Evolutionary conservation across 2,888 invertebrate species (phyloP), one percentile per base, ranked within the genome.

Genomic region (Oscheius myriophilus): DNA sequence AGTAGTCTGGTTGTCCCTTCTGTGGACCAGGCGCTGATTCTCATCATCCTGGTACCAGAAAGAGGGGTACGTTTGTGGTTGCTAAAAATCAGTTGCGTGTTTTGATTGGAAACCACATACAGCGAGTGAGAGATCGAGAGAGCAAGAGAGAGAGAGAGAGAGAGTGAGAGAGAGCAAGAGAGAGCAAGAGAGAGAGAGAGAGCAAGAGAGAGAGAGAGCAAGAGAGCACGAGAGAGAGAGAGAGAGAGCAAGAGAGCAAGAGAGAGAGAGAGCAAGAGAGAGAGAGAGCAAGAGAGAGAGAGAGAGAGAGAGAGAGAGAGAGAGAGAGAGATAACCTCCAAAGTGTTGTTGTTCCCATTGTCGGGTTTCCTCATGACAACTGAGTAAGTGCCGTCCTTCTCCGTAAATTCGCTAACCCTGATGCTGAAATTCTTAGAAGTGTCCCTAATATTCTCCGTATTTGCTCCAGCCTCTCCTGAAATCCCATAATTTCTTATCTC

Each of bases 11-110:
- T 71, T 73, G 9, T 70, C 71, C 42, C 67, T 73, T 69, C 68
- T 62, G 53, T 76, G 76, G 0, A 71, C 72, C 12, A 76, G 63
- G 0, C 67, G 49, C 39, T 74, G 61, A 21, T 72, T 72, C 12
- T 66, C 59, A 52, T 74, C 55, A 51, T 73, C 73, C 67, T 76
- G 76, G 39, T 69, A 65, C 73, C 73, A 76, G 55, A 67, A 74
- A 7, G 76, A 76, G 42, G 68, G 67, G 33, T 59, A 74, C 25
- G 64, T 63, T 39, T 64, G 69, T 18, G 69, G 67, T 41, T 54
- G 57, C 76, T 76, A 59, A 42, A 70, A n/a, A 6, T 21, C 1
- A 26, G 12, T 2, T 43, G n/a, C 9, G n/a, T 42, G 4, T 58
- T 18, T 18, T 25, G 21, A 9, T 25, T 18, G 21, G 6, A n/a